Base-by-base conservation (phyloP, 2,888 invertebrate genomes). In the Disparrhopalites patrizii region DNA sequence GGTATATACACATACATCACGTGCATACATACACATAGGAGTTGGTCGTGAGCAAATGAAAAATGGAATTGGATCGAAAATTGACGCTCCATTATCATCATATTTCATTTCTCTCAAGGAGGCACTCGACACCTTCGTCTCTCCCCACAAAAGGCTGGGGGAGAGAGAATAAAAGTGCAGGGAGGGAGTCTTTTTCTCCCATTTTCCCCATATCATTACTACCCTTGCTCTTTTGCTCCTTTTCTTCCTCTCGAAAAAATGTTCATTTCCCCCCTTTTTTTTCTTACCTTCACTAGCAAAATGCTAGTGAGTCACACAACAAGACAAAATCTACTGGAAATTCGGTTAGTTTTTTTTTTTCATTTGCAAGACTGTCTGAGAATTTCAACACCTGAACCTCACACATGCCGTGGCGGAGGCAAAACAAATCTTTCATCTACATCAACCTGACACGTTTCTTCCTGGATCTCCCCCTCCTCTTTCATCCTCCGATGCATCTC, bases 81-180 rank as follows among this genome's bases (percentile, higher is more conserved):
- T 69, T 67, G 69, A 69, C 67, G 62, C 69, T 64, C 69, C 65
- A 69, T 69, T 69, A 69, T 69, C 69, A 69, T 69, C 69, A 69
- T 69, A 65, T 69, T 67, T 69, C 69, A 69, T 69, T 63, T 57
- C 38, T n/a, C n/a, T 60, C 65, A 65, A 57, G 57, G 58, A 58
- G 58, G 28, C 58, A 28, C 58, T 58, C 43, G 54, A 52, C 54
- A 52, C 62, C 62, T 52, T 40, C 50, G n/a, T n/a, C 27, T 15
- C n/a, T 30, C 18, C 40, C 43, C 20, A 28, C 30, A 60, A 47
- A 28, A n/a, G 36, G 20, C 8, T 30, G 33, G 8, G 36, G 18
- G 30, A 30, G 7, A 54, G 43, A 40, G 58, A 58, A 28, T 20
- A 58, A 64, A 57, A 65, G 58, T 40, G 18, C 54, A 52, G 10